Base-by-base conservation (phyloP, 2,888 invertebrate species). In the Phasia obesa region DNA sequence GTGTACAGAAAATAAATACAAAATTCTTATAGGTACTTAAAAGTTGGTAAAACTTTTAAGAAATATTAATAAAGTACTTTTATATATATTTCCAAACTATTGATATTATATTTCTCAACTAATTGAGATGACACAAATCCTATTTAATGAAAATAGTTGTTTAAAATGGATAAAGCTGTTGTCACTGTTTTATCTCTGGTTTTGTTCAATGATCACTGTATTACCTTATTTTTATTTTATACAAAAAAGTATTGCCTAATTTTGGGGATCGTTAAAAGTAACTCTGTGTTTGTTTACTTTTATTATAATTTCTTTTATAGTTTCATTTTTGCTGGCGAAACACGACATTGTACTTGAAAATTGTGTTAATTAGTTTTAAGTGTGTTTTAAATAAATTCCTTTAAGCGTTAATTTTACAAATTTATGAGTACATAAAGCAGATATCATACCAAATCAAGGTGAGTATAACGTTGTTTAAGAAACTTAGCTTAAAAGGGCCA, bases 201-300 rank as follows among this genome's bases (percentile, higher is more conserved):
- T 27, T 5, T 42, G 15, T 15, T 2, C 11, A 42, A 15, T 4
- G 4, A 15, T 15, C 13, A n/a, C 42, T 42, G 42, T 15, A 11
- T 42, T 42, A 42, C n/a, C 42, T 42, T 13, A 38, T 7, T 4
- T 38, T 38, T 38, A 38, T 3, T 42, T n/a, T 1, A 15, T 42
- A 15, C 15, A 27, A 55, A 55, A n/a, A n/a, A n/a, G 7, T 55
- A 27, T 55, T 25, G 53, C 53, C 35, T 49, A n/a, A 31, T 65
- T 49, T 49, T 21, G 11, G 15, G 47, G 21, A 35, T 49, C 49
- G 1, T n/a, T 5, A 2, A 9, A 2, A 35, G 21, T 35, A 65
- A 35, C 49, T 7, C 27, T 65, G 31, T 21, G 44, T 62, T 31
- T 65, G 44, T 17, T 25, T 19, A 27, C 15, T 2, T 47, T 64